phyloP scores from a whole-genome alignment of 2,113 vertebrate genomes.

The Pitta sordida region DNA sequence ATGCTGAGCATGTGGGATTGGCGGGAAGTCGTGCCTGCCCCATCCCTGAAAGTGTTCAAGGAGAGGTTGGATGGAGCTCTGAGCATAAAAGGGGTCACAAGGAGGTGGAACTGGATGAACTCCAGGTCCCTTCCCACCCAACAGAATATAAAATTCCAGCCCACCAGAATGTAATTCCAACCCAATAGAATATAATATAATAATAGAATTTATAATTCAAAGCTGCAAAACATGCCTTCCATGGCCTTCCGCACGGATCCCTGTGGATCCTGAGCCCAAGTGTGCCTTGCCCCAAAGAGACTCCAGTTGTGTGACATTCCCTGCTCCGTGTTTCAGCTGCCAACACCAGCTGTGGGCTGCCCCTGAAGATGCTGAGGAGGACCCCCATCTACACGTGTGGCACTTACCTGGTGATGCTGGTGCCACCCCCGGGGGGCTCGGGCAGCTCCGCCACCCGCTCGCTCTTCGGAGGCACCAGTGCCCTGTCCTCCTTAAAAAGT shows the following conservation, averaged over 20 bases:
- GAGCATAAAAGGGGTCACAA: neutral
- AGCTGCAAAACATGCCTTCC: too few relatives aligned
- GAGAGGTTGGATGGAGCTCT: neutral
- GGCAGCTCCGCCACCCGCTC: slow-evolving; percentile 97
- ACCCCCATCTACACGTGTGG: slow-evolving; percentile 96
- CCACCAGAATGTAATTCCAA: too few relatives aligned
- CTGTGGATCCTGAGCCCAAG: neutral
- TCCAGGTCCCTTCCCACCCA: neutral
- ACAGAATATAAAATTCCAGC: too few relatives aligned
- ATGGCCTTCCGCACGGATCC: neutral
- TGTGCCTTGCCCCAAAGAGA: neutral
- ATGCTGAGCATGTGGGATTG: neutral
- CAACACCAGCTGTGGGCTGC: slow-evolving; percentile 96
- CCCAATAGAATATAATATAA: too few relatives aligned
- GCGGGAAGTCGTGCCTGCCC: neutral
- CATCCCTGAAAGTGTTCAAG: neutral
- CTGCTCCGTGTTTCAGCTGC: slow-evolving; percentile 69
- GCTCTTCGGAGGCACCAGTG: slow-evolving; percentile 92
- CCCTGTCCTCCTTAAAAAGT: slow-evolving; percentile 97
- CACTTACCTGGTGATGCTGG: slow-evolving; percentile 93
- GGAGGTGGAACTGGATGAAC: neutral
- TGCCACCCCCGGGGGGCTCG: slow-evolving; percentile 92
- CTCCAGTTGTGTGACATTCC: neutral
- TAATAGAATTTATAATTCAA: too few relatives aligned
- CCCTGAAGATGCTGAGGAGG: slow-evolving; percentile 91